Evolutionary conservation across 2,113 vertebrate genomes (phyloP), one percentile per base, ranked within the genome.

Genomic region (Pitta sordida): DNA sequence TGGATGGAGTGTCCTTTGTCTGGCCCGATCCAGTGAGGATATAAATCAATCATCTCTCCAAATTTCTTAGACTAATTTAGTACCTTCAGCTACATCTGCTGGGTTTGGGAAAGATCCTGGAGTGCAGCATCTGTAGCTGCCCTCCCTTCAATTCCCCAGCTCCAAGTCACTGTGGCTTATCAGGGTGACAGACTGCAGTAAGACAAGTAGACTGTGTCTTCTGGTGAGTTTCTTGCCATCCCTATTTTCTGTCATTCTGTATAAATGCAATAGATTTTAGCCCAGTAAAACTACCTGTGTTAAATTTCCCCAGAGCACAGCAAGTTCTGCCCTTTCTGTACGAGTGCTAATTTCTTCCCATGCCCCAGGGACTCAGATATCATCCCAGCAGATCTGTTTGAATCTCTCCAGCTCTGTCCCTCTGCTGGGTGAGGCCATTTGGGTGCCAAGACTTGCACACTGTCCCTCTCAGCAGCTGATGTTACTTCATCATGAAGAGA

Each of bases 391-490:
- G 73, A 43, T 74, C 86, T 74, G 16, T 63, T 70, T 0, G 0
- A 43, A 80, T 74, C 63, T 62, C 46, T 77, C 63, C 7, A 1
- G 55, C 64, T 77, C 79, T 36, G 20, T 86, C 34, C 37, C 27
- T 88, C 32, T 6, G 10, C 39, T 13, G 44, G 27, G 39, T 69
- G 73, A 93, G 83, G 74, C 83, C 18, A 16, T 77, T 81, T 86
- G 76, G 62, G 68, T 71, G 84, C 79, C 88, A 93, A 89, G 63
- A 80, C 79, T 93, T 1, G 3, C 59, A 91, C 68, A 76, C 86
- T 85, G 43, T 95, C 59, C 62, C 60, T 94, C 46, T 86, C 19
- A 60, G 53, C 12, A 44, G 63, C 46, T 94, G 83, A 79, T 87
- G 62, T 69, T 78, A 49, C 92, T 92, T 83, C 5, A 3, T 36